phyloP scores from a whole-genome alignment of 2,888 invertebrate species.

The Hirtodrosophila cameraria region DNA sequence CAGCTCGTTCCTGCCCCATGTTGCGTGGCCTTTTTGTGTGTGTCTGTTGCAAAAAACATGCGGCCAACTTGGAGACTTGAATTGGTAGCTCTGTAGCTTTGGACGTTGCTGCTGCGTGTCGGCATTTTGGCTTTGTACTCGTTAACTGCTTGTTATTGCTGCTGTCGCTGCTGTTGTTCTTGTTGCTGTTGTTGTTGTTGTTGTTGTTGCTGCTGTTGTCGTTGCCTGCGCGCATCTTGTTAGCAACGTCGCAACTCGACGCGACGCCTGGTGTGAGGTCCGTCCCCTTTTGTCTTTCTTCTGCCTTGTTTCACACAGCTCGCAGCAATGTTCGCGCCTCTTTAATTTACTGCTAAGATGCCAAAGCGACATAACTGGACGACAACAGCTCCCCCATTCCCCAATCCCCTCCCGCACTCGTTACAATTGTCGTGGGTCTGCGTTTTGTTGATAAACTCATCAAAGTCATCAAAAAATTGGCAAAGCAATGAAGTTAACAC shows the following conservation, averaged over 20 bases:
- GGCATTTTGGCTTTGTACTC: constrained; percentile 67
- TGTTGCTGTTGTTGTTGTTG: constrained; percentile 36
- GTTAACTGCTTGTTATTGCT: constrained; percentile 59
- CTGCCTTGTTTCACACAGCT: constrained; percentile 57
- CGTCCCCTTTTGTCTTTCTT: constrained; percentile 2
- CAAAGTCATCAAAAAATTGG: constrained; percentile 71
- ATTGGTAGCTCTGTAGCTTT: constrained; percentile 23
- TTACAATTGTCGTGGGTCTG: constrained; percentile 32
- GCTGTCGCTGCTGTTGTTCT: constrained; percentile 24
- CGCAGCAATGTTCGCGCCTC: constrained; percentile 74
- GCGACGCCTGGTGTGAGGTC: constrained; percentile 46
- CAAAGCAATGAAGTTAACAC: constrained; percentile 63
- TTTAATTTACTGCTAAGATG: constrained; percentile 62
- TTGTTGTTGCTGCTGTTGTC: constrained; percentile 44
- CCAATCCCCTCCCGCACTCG: neutral
- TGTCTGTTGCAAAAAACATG: constrained; percentile 28
- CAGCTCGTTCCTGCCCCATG: constrained; percentile 30
- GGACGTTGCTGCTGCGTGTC: constrained; percentile 53
- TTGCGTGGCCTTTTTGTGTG: constrained; percentile 61
- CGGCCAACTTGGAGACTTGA: constrained; percentile 3
- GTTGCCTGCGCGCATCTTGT: constrained; percentile 71
- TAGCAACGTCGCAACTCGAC: constrained; percentile 57
- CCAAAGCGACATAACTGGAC: constrained; percentile 32
- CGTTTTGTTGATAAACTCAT: constrained; percentile 70
- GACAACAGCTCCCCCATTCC: neutral